Conservation (phyloP, 2,888 invertebrate species). For the Monopis laevigella region DNA sequence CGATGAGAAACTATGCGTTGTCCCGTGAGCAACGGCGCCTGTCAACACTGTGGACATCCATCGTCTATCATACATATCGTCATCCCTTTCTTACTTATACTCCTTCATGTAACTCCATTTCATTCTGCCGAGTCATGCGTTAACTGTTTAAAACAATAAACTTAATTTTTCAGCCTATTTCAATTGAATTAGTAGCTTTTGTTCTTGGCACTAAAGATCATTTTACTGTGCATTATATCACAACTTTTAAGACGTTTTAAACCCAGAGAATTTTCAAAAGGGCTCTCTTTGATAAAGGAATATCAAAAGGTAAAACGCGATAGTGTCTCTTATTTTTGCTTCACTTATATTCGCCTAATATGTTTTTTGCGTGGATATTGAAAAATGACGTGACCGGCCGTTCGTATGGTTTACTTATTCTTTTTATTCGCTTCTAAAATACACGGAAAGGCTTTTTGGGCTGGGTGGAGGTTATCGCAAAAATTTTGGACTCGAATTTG, state of each 20-base stretch:
- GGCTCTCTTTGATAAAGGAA: constrained; percentile 28
- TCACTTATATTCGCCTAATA: constrained; percentile 25
- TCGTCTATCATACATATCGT: constrained; percentile 49
- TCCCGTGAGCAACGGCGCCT: constrained; percentile 48
- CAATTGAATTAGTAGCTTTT: neutral
- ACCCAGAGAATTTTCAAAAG: neutral
- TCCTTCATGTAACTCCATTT: constrained; percentile 2
- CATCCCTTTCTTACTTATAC: constrained; percentile 31
- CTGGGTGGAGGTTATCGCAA: constrained; percentile 46
- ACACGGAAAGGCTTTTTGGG: constrained; percentile 66
- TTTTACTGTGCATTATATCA: neutral
- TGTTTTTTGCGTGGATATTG: constrained; percentile 35
- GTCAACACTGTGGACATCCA: constrained; percentile 44
- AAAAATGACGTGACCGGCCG: constrained; percentile 46
- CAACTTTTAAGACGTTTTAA: neutral
- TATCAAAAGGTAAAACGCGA: constrained; percentile 20
- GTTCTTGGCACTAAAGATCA: neutral
- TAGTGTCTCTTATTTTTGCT: constrained; percentile 21
- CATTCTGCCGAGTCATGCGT: constrained; percentile 33
- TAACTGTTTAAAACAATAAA: constrained; percentile 52
- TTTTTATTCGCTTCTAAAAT: constrained; percentile 33
- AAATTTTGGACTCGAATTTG: constrained; percentile 4
- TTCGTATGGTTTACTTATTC: constrained; percentile 27
- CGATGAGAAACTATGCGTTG: constrained; percentile 60
- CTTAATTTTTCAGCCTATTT: constrained; percentile 31